Evolutionary conservation across 2,113 vertebrate species (phyloP), one percentile per base, ranked within the genome.

Genomic region (Phasianus colchicus): DNA sequence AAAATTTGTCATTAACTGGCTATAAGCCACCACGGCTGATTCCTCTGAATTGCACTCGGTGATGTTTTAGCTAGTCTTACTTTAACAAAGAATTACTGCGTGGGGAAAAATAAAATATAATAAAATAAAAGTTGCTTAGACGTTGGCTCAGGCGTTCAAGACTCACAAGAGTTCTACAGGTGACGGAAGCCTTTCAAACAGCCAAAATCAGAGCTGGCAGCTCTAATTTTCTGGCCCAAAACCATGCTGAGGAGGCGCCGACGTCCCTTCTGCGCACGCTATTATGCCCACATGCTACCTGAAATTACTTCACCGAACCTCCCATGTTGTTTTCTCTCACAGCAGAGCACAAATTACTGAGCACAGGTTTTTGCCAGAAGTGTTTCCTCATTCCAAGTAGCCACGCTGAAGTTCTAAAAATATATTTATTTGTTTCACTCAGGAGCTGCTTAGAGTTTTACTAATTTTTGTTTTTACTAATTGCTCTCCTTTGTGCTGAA

Each of bases 401-500:
- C 29, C 67, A 79, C 36, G 16, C 0, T 69, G 12, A 87, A 78
- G 24, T 2, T 58, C 65, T 77, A 4, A 10, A 82, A 60, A 47
- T 6, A 9, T 52, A 47, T 32, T 73, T 87, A 73, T 83, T 86
- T 95, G n/a, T 67, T 92, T 83, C 67, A 78, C 9, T 60, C 1
- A 4, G 29, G 17, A 89, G 55, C 24, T 60, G 42, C 54, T 36
- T 24, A 10, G 11, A 45, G 29, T 29, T 36, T 36, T 36, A 36
- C 36, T 36, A 36, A 6, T 8, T 36, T 36, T 36, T 36, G n/a
- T n/a, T 36, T 36, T 36, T 36, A 66, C 36, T 85, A 87, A 87
- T 85, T 89, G 76, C 36, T 83, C 58, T 34, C 91, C 67, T 67
- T 94, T 93, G 63, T 80, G 58, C 30, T 69, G 54, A 87, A 86